These are phyloP conservation scores for Brachionus rotundiformis DNA, from an alignment of 1,140 invertebrate genomes.

Conservation along the genomic window DNA sequence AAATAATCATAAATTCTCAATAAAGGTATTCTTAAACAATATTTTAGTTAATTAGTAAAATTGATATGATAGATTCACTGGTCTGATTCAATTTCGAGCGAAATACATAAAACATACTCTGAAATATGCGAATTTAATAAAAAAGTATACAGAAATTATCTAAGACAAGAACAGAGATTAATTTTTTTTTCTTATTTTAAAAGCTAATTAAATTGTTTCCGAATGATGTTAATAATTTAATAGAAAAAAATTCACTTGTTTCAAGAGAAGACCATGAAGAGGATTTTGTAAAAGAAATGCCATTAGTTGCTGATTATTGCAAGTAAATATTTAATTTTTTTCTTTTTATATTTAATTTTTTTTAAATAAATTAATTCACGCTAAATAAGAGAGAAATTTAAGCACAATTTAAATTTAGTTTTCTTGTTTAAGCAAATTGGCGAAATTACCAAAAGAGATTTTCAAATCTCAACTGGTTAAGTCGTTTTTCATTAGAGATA, in stretches of 20 bases:
- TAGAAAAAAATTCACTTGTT: conserved; percentile 18
- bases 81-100: conserved; percentile 56
- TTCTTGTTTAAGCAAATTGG: conserved; percentile 28
- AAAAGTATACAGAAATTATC: conserved; percentile 53
- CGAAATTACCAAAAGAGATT: conserved; percentile 21
- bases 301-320: conserved; percentile 47
- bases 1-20: conserved; percentile 45
- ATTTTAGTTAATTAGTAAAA: too few relatives aligned
- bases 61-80: conserved; percentile 56
- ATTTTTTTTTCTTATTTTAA: not conserved
- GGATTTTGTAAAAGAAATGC: conserved; percentile 50
- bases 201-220: conserved; percentile 11
- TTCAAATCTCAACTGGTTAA: conserved; percentile 16
- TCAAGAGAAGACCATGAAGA: conserved; percentile 49
- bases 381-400: too few relatives aligned
- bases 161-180: not conserved
- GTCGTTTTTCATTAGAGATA: not conserved
- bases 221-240: not conserved
- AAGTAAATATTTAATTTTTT: not conserved
- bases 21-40: conserved; percentile 46
- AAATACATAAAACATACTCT: conserved; percentile 57
- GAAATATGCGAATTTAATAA: conserved; percentile 58
- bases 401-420: too few relatives aligned
- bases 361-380: not conserved
- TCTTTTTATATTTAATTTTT: not conserved